Conservation (phyloP, 2,113 vertebrate genomes). For the Anolis carolinensis region DNA sequence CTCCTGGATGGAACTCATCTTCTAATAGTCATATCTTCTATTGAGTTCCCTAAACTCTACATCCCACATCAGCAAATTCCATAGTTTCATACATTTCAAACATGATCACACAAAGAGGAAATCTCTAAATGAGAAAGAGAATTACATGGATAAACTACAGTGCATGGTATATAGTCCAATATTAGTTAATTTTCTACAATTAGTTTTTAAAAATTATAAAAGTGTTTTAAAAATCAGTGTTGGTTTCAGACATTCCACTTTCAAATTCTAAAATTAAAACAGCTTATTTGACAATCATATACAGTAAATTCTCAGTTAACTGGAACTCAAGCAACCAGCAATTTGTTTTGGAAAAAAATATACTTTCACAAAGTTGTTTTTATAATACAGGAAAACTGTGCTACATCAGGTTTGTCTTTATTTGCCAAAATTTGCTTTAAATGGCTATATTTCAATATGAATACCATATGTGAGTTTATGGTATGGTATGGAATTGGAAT, state of each 20-base stretch:
- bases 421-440: no score
- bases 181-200: not conserved
- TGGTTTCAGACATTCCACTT: conserved; percentile 2
- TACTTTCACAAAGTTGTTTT: no score
- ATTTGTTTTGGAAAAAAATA: no score
- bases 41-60: not conserved
- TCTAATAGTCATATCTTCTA: not conserved
- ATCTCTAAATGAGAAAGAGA: not conserved
- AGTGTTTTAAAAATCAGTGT: conserved; percentile 47
- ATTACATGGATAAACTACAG: not conserved
- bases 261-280: conserved; percentile 36
- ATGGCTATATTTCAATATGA: no score
- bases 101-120: not conserved
- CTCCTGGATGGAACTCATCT: no score
- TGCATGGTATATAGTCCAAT: not conserved
- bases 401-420: no score
- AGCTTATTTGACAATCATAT: conserved; percentile 26
- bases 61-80: not conserved
- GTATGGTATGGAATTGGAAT: no score
- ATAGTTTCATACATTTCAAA: not conserved
- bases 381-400: no score
- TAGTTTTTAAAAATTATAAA: conserved; percentile 47
- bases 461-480: no score
- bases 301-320: not conserved
- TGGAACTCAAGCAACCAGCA: no score